phyloP scores from a whole-genome alignment of 2,888 invertebrate species.

The Pseudanteris insignis region DNA sequence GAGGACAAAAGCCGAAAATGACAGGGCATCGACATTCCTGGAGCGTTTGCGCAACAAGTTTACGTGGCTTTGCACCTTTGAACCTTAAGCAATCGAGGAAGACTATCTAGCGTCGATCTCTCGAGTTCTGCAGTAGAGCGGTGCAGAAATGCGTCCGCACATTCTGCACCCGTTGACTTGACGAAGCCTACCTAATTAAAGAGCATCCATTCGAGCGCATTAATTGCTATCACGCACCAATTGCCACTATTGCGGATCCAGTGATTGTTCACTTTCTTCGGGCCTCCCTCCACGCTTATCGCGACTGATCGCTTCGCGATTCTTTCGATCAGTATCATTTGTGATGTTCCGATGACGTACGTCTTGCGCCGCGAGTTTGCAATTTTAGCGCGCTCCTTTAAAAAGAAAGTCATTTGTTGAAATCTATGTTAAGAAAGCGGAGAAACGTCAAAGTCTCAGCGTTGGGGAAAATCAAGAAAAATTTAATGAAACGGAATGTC shows the following conservation, averaged over 20 bases:
- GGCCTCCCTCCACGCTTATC: slow-evolving; percentile 19
- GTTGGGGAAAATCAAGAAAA: slow-evolving; percentile 6
- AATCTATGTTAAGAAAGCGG: slow-evolving; percentile 12
- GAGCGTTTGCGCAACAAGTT: too few relatives aligned
- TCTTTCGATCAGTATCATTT: slow-evolving; percentile 31
- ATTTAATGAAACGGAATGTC: slow-evolving; percentile 2
- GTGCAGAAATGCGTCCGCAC: slow-evolving; percentile 20
- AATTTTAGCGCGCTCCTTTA: too few relatives aligned
- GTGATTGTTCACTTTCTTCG: slow-evolving; percentile 44
- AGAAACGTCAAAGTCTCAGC: too few relatives aligned
- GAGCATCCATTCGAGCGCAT: slow-evolving; percentile 26
- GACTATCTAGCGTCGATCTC: slow-evolving; percentile 21
- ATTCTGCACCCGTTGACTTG: slow-evolving; percentile 17
- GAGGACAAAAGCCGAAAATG: slow-evolving; percentile 3
- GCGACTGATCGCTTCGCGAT: slow-evolving; percentile 23
- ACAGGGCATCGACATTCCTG: slow-evolving; percentile 3
- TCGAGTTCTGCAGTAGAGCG: slow-evolving; percentile 12
- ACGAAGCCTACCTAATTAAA: too few relatives aligned
- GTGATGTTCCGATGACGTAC: slow-evolving; percentile 9
- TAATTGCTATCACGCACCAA: slow-evolving; percentile 45
- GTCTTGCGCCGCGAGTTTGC: slow-evolving; percentile 5
- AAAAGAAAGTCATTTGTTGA: slow-evolving; percentile 24
- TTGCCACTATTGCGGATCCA: too few relatives aligned
- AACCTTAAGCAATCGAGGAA: slow-evolving; percentile 19
- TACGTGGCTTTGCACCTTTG: slow-evolving; percentile 20